These are phyloP conservation scores for Murina feae DNA, from an alignment of 2,113 vertebrate species.

Conservation along the genomic window DNA sequence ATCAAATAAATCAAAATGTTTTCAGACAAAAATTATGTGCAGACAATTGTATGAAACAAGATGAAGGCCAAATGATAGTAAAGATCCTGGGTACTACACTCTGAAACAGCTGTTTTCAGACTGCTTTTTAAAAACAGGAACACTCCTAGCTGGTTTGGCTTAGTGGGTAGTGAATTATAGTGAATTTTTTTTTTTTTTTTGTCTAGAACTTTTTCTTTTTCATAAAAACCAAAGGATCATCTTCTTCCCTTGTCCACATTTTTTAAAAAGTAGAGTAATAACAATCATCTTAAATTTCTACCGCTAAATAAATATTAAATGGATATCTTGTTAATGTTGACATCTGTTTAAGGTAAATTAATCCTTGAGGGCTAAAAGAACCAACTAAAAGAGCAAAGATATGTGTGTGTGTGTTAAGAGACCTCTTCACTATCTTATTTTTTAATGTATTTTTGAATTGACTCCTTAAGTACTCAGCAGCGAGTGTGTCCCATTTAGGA, in stretches of 20 bases:
- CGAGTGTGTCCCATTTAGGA: neutral
- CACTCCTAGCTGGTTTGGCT: no score
- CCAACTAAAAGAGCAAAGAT: neutral
- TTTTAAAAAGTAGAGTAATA: neutral
- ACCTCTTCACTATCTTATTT: neutral
- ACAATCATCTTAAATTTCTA: neutral
- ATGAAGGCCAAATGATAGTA: neutral
- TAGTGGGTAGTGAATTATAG: neutral
- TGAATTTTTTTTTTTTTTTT: slow-evolving; percentile 7
- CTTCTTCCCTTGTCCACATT: neutral
- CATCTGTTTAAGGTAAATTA: neutral
- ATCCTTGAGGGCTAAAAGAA: neutral
- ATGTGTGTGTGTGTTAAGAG: neutral
- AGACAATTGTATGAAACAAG: neutral
- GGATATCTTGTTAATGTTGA: neutral
- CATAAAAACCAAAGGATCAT: neutral
- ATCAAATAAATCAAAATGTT: neutral
- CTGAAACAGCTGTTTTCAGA: neutral
- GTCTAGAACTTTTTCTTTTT: neutral
- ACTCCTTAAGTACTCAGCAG: neutral
- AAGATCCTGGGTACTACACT: neutral
- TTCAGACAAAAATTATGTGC: neutral
- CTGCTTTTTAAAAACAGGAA: neutral
- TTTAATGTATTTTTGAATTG: neutral
- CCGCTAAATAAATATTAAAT: neutral